Base-by-base conservation (phyloP, 2,888 invertebrate genomes). In the Lottia gigantea region DNA sequence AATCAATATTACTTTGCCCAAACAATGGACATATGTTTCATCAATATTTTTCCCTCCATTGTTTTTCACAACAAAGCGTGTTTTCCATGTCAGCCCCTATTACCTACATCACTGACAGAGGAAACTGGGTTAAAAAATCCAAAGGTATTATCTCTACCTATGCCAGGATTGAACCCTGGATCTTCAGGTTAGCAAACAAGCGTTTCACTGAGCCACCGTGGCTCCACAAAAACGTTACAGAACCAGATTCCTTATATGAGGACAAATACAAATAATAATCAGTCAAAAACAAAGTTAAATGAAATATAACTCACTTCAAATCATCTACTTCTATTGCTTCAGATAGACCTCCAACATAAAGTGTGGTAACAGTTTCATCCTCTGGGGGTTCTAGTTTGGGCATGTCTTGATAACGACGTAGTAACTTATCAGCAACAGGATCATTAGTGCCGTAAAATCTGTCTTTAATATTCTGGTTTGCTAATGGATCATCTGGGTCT, bases 311-410 rank as follows among this genome's bases (percentile, higher is more conserved):
- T 75, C 85, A 91, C 91, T 91, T 90, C 49, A 98, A 91, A 82
- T 97, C 96, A 75, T 95, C 94, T 83, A 98, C 98, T 0, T 93
- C 93, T 46, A 97, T 92, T 64, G 87, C 85, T 71, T 95, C 96
- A 0, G 96, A 95, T 25, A 98, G 89, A 87, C 97, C 98, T 19
- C 98, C 98, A n/a, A 99, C 93, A 86, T 98, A 99, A 8, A 99
- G 90, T 0, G 99, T 99, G 0, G 98, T 98, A 62, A 99, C 97
- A 3, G 94, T 93, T 82, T 94, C 94, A 86, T 99, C 99, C 85
- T 98, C 98, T 0, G 99, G 99, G 0, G 96, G 94, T 62, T 97
- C 96, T 62, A 99, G 89, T 16, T 95, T 95, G 0, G 98, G 99
- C 93, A 98, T 94, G 0, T 96, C 95, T 11, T 95, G 94, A 0